Base-by-base conservation (phyloP, 2,888 invertebrate species). In the Patella caerulea region DNA sequence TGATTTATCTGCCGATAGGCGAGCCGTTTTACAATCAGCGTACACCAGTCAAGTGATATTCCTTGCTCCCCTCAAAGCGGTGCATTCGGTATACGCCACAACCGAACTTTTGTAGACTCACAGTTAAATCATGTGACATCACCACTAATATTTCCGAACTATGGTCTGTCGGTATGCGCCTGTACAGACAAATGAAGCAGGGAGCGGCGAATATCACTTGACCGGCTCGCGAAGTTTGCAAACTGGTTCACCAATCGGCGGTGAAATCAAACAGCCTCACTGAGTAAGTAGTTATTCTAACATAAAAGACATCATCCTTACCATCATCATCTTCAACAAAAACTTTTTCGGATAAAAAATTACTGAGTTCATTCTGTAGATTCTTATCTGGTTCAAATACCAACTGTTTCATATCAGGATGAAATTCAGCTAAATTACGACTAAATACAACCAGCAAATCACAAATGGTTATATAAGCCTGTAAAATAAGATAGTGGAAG, bases 391-490 rank as follows among this genome's bases (percentile, higher is more conserved):
- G 95, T 90, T 95, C 95, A 90, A 95, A 95, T 80, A 96, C 95
- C 76, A 98, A 93, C 82, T 94, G 91, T 72, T 86, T 86, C 81
- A 91, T 80, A 15, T 83, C 80, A 19, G 85, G 83, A 76, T 88
- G 89, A 71, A 24, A 24, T 73, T 92, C 89, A 15, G 90, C 92
- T 85, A 98, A 92, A 88, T 97, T 96, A 92, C 96, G 96, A 88
- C 97, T 96, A 93, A 98, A 99, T 86, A 97, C 94, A 19, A 99
- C 95, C 86, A 99, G 93, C 85, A 98, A 93, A 93, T 99, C 99
- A 92, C 99, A 99, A 76, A 99, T 94, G n/a, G 96, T 96, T 80
- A 96, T 95, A 92, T 97, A 99, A 0, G 98, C 97, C 95, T 96
- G 92, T 54, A 85, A 81, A 52, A 45, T 75, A 56, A 79, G 72